These are phyloP conservation scores for Podarcis cretensis DNA, from an alignment of 2,113 vertebrate genomes.

Conservation along the genomic window DNA sequence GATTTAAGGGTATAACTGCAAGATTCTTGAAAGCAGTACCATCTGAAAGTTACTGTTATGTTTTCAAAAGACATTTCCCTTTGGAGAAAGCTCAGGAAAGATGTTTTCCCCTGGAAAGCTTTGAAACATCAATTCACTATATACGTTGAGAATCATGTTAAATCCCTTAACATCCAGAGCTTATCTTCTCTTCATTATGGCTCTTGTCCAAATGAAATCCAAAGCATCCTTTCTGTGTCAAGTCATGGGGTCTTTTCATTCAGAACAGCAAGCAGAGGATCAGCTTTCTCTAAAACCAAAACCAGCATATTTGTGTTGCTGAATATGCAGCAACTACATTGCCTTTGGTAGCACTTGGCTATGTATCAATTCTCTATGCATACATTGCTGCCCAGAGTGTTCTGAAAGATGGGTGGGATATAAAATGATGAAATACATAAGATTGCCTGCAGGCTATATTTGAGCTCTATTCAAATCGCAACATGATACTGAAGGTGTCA, in stretches of 20 bases:
- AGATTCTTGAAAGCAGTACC: not conserved
- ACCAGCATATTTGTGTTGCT: not conserved
- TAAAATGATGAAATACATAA: not conserved
- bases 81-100: not conserved
- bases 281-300: not conserved
- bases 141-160: not conserved
- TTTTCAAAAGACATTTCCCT: not conserved
- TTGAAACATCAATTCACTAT: not conserved
- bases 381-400: not conserved
- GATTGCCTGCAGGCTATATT: not conserved
- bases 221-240: not conserved
- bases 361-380: not conserved
- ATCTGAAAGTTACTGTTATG: not conserved
- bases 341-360: not conserved
- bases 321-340: not conserved
- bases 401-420: constrained; percentile 6
- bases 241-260: not conserved
- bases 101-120: not conserved
- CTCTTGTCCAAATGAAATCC: not conserved
- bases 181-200: not conserved
- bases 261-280: not conserved
- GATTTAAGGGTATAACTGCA: not conserved
- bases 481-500: constrained; percentile 11
- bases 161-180: not conserved
- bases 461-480: not conserved